Percentiles rank a stretch among this genome's conserved stretches.
Evolutionary conservation across 2,888 invertebrate species (phyloP).

Genomic region (Tenthredo mesomela): DNA sequence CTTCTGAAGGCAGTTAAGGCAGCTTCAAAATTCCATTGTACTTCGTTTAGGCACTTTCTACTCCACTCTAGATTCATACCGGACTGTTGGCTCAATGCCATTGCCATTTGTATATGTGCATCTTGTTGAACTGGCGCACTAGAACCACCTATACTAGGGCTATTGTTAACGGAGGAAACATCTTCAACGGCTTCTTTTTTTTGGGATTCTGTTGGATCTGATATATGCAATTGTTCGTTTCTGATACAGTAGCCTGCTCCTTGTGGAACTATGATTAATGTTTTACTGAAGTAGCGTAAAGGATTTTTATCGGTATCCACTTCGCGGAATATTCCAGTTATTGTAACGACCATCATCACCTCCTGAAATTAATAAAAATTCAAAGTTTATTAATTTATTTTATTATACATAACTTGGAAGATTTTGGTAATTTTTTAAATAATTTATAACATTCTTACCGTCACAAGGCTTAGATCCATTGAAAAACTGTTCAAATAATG

Average conservation of each 20-base stretch:
- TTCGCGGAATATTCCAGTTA: constrained; percentile 92
- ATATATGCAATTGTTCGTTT: constrained; percentile 89
- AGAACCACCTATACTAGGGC: constrained; percentile 66
- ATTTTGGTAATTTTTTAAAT: neutral
- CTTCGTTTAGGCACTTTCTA: constrained; percentile 90
- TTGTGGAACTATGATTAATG: constrained; percentile 87
- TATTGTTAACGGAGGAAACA: constrained; percentile 11
- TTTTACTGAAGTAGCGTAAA: constrained; percentile 85
- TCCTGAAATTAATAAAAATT: constrained; percentile 79
- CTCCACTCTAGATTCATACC: constrained; percentile 90
- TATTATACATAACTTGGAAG: neutral
- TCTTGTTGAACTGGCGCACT: constrained; percentile 65
- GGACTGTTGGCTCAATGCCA: constrained; percentile 85
- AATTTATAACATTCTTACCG: constrained; percentile 76
- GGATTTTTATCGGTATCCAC: constrained; percentile 78
- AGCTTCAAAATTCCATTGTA: constrained; percentile 89
- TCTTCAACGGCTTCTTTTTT: constrained; percentile 67
- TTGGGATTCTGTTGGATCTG: constrained; percentile 85
- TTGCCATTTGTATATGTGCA: constrained; percentile 83
- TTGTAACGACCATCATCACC: constrained; percentile 86
- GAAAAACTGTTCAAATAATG: constrained; percentile 92
- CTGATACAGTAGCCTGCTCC: constrained; percentile 88
- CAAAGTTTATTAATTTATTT: neutral
- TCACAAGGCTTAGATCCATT: constrained; percentile 89
- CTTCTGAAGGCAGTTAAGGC: constrained; percentile 88